Base-by-base conservation (phyloP, 2,888 invertebrate species). In the Drosophila putrida region DNA sequence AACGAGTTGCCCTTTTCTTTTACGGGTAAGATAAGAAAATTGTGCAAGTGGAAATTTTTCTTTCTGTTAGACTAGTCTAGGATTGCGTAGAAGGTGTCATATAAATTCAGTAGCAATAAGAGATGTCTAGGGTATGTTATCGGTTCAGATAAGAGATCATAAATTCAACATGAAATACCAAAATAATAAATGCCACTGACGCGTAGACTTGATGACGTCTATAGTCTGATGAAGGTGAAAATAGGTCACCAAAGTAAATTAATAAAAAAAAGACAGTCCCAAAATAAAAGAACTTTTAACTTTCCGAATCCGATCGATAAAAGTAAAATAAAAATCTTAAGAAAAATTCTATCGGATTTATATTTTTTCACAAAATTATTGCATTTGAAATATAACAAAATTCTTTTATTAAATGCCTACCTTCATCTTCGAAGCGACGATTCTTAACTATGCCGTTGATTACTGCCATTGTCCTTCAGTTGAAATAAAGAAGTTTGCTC, bases 341-440 rank as follows among this genome's bases (percentile, higher is more conserved):
- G 2, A 3, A 2, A 20, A 20, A 1, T 20, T 20, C 2, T 2
- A 20, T 20, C 2, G 20, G 2, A 20, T 2, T 20, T 3, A 2
- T 20, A 3, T 20, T 20, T 20, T 1, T 20, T 20, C 20, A 20
- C 8, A 28, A 5, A 28, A 28, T 28, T 28, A 28, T 28, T 1
- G 28, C 4, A 5, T 28, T 28, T 6, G 8, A 5, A 39, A 41
- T 20, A 4, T 4, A 41, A 0, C 5, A 15, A 5, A 15, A 10
- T 10, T 47, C 0, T 5, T 5, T 1, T 15, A 47, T 10, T 82
- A 15, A 13, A 10, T 47, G 3, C 81, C 78, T 83, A 78, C 85
- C 91, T 86, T 82, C 77, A 50, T 83, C 76, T 60, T 92, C 92
- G 61, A 78, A 91, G 13, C 92, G 89, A 50, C 91, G 91, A 88